Evolutionary conservation across 2,888 invertebrate species (phyloP), one percentile per base, ranked within the genome.

Genomic region (Heliconius charithonia): DNA sequence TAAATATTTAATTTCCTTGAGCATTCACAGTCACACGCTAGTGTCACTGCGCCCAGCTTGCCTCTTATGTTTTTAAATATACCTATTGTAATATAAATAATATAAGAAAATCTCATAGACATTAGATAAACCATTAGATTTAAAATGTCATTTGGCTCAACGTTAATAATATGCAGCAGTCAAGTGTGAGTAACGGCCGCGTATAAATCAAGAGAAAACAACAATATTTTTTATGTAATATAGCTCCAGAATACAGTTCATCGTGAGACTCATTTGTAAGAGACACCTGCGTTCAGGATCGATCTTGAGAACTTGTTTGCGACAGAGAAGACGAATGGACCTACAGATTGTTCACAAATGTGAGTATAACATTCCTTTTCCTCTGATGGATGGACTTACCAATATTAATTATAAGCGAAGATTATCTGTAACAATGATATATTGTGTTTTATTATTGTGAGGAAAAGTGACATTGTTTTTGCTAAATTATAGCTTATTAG

Each of bases 181-280:
- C 77, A 74, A 74, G 76, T 81, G 76, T 70, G 74, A 76, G 76
- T 71, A 78, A 79, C 76, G 71, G 74, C 63, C 32, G 19, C 29
- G 76, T 79, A 89, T 90, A 88, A 90, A 90, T 91, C 89, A 87
- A 29, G 78, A 41, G 79, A 83, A 83, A 86, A 86, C 84, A 86
- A 88, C 89, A 89, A 89, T 89, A 87, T 90, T 88, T 88, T 89
- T 88, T 89, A 90, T 87, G 84, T 88, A 89, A 85, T 83, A 83
- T 79, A 78, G 87, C 84, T 86, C 88, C 87, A 41, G 19, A 72
- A 66, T 66, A 87, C 86, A 83, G 84, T 85, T 88, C 85, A 86
- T 86, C 87, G 83, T 80, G 56, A 76, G 69, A 74, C 83, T 86
- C 86, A 90, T 90, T 91, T 90, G 87, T 86, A 85, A 83, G 75